A percentile compares a stretch with the other conserved stretches of the same genome.
Evolutionary conservation across 2,797 vertebrate species (phyloP).

Genomic region (Cuniculus paca): DNA sequence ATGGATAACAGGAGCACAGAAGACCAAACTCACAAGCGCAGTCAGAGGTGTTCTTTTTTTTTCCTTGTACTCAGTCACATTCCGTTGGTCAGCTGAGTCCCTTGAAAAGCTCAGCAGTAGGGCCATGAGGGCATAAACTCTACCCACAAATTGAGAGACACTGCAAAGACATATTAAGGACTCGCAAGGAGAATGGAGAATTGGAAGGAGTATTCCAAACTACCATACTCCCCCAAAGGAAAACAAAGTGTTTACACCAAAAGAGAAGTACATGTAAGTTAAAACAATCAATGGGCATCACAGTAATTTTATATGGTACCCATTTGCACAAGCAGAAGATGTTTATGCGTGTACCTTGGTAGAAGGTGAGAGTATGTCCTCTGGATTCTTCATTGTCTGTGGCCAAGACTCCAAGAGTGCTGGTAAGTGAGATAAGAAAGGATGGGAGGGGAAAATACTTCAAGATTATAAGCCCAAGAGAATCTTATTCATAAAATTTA

Average conservation of each 20-base stretch:
- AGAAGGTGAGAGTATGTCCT: accelerated
- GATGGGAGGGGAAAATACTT: neutral
- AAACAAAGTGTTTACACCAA: neutral
- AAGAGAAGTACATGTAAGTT: neutral
- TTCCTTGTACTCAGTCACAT: neutral
- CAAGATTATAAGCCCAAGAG: neutral
- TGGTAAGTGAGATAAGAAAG: neutral
- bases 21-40: neutral
- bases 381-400: neutral
- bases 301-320: neutral
- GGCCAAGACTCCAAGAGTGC: neutral
- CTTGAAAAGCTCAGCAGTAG: neutral
- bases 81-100: accelerated
- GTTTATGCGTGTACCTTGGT: no score
- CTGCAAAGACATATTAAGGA: neutral
- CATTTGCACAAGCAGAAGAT: neutral
- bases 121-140: accelerated
- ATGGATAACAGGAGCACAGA: neutral
- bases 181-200: neutral
- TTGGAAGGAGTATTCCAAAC: neutral
- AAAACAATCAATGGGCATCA: neutral
- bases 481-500: neutral
- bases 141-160: neutral
- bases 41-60: no score
- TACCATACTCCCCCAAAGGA: neutral